Conservation (phyloP, 2,797 vertebrate genomes). For the Arctocebus calabarensis region DNA sequence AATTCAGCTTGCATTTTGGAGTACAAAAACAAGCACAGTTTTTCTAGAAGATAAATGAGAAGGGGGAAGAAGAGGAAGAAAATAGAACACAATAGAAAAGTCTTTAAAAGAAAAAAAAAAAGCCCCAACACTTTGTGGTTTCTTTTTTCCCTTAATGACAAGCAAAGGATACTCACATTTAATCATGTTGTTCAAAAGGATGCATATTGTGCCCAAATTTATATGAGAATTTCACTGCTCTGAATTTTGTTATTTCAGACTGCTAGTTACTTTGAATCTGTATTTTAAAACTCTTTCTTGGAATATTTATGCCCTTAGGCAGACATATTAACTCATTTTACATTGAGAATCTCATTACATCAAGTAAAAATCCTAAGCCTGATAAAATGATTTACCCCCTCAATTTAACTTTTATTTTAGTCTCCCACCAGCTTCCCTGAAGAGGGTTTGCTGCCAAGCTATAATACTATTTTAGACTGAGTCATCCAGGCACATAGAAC, state of each 20-base stretch:
- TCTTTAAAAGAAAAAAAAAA: slow-evolving; percentile 24
- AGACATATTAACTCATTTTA: slow-evolving; percentile 68
- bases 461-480: slow-evolving; percentile 64
- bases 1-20: slow-evolving; percentile 69
- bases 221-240: slow-evolving; percentile 36
- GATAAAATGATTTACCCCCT: slow-evolving; percentile 66
- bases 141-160: slow-evolving; percentile 40
- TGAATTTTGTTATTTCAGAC: slow-evolving; percentile 59
- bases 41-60: slow-evolving; percentile 38
- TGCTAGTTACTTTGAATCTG: slow-evolving; percentile 4
- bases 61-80: slow-evolving; percentile 41
- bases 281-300: slow-evolving; percentile 62
- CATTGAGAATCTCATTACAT: slow-evolving; percentile 66
- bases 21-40: slow-evolving; percentile 35
- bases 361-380: slow-evolving; percentile 55
- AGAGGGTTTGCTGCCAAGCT: slow-evolving; percentile 63
- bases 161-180: slow-evolving; percentile 39
- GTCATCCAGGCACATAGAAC: slow-evolving; percentile 57
- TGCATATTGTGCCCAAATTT: slow-evolving; percentile 24
- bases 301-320: slow-evolving; percentile 62
- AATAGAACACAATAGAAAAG: slow-evolving; percentile 32
- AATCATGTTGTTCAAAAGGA: slow-evolving; percentile 53
- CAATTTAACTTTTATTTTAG: slow-evolving; percentile 67
- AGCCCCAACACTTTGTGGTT: not conserved
- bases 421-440: slow-evolving; percentile 65